These are phyloP conservation scores for Channallabes apus DNA, from an alignment of 2,797 vertebrate genomes.

Conservation along the genomic window DNA sequence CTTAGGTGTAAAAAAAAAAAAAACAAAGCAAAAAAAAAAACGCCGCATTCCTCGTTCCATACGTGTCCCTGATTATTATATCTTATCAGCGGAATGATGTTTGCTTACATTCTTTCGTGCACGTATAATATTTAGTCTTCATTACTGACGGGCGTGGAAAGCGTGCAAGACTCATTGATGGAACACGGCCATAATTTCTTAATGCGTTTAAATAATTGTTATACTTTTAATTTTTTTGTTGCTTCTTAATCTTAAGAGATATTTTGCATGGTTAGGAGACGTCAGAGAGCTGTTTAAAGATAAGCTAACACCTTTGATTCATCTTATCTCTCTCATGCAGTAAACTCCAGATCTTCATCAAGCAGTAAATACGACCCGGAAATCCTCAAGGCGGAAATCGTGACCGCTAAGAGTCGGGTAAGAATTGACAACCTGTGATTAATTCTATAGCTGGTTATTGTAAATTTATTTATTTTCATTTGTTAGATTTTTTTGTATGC, in stretches of 20 bases:
- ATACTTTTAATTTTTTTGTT: background rate
- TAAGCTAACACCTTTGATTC: conserved; percentile 44
- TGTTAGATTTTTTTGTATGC: background rate
- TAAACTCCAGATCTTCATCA: conserved; percentile 91
- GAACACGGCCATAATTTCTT: background rate
- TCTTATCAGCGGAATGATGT: conserved; percentile 25
- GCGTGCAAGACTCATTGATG: background rate
- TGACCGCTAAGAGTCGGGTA: conserved; percentile 95
- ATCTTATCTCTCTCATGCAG: conserved; percentile 66
- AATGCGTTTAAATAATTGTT: background rate
- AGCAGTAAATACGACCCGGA: conserved; percentile 98
- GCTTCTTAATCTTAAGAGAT: background rate
- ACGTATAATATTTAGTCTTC: background rate
- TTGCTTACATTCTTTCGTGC: conserved; percentile 18
- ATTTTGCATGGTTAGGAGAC: conserved; percentile 24
- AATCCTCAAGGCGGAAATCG: conserved; percentile 96
- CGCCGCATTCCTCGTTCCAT: conserved; percentile 1
- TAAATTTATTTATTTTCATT: background rate
- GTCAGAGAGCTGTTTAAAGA: conserved; percentile 22
- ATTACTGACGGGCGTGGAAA: background rate
- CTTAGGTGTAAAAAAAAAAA: background rate
- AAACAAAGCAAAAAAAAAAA: background rate
- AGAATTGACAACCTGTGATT: conserved; percentile 52
- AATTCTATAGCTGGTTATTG: background rate
- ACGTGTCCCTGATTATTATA: conserved; percentile 19